Base-by-base conservation (phyloP, 2,113 vertebrate genomes). In the Apodemus speciosus region DNA sequence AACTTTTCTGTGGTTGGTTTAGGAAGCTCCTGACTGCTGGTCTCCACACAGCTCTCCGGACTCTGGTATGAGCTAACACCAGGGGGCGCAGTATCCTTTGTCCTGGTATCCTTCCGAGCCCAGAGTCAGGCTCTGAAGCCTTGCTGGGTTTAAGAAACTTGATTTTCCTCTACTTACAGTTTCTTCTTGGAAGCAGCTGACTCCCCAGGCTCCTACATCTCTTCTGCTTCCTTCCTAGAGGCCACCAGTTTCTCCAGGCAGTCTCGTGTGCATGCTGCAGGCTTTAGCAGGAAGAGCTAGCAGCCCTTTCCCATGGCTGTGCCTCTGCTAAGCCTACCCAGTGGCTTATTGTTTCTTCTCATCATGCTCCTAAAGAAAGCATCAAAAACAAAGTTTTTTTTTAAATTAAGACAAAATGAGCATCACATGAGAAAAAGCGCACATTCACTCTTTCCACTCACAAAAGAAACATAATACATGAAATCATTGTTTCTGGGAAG, bases 51-150 rank as follows among this genome's bases (percentile, higher is more conserved):
- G 89, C 2, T n/a, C 27, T 60, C 93, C 38, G 96, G 95, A 89
- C 85, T 43, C 38, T 11, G 40, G 86, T 9, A 35, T 87, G 46
- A 73, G 71, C 43, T 69, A 85, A 90, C 96, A 95, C 96, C 88
- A 97, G 97, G 93, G 97, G 97, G 97, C 97, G 97, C 96, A 94
- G 92, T 60, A 72, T 88, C 96, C 97, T 97, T 97, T 96, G 95
- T 96, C 91, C 96, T 97, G 93, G 85, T 79, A 13, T 62, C 62
- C 56, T 23, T 32, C 32, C 35, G 87, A 94, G 88, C 25, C 62
- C 32, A 1, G 1, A 66, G 64, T 49, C 85, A 53, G 83, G 43
- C 88, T 89, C 53, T 64, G 95, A 81, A 95, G 85, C 56, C 69
- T 73, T 86, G 80, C 95, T 87, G 77, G 77, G 95, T 85, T 94